Conservation (phyloP, 2,797 vertebrate genomes). For the Hoplostethus mediterraneus region DNA sequence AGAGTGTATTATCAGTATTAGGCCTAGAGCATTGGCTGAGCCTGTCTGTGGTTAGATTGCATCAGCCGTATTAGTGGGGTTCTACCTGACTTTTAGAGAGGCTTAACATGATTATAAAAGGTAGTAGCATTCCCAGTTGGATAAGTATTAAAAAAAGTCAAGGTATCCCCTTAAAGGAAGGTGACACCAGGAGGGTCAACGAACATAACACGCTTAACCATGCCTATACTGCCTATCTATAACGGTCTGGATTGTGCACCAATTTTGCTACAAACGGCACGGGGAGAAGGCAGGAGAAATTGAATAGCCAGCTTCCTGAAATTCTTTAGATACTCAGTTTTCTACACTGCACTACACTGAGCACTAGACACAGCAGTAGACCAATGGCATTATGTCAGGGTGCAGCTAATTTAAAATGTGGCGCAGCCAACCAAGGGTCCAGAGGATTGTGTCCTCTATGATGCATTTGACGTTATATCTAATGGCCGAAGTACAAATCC, state of each 20-base stretch:
- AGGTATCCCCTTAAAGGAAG: constrained; percentile 15
- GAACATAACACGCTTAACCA: constrained; percentile 23
- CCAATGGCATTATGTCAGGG: neutral
- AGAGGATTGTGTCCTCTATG: too few relatives aligned
- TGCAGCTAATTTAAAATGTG: constrained; percentile 13
- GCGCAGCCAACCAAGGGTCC: too few relatives aligned
- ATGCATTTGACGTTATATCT: too few relatives aligned
- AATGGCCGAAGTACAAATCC: too few relatives aligned
- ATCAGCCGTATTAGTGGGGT: constrained; percentile 50
- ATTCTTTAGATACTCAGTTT: constrained; percentile 1
- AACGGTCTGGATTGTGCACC: neutral
- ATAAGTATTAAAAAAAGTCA: constrained; percentile 29
- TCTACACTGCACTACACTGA: constrained; percentile 5
- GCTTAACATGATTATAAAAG: constrained; percentile 58
- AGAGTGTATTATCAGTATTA: constrained; percentile 75
- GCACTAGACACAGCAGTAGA: neutral
- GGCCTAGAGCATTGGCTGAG: constrained; percentile 60
- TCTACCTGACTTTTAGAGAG: constrained; percentile 61
- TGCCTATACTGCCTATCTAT: neutral
- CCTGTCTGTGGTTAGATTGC: constrained; percentile 62
- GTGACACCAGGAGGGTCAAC: constrained; percentile 32
- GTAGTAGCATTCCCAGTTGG: constrained; percentile 38
- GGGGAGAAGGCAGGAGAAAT: neutral
- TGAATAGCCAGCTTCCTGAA: neutral
- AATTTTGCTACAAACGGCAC: neutral